Evolutionary conservation across 2,888 invertebrate genomes (phyloP), one percentile per base, ranked within the genome.

Genomic region (Arenicola marina): DNA sequence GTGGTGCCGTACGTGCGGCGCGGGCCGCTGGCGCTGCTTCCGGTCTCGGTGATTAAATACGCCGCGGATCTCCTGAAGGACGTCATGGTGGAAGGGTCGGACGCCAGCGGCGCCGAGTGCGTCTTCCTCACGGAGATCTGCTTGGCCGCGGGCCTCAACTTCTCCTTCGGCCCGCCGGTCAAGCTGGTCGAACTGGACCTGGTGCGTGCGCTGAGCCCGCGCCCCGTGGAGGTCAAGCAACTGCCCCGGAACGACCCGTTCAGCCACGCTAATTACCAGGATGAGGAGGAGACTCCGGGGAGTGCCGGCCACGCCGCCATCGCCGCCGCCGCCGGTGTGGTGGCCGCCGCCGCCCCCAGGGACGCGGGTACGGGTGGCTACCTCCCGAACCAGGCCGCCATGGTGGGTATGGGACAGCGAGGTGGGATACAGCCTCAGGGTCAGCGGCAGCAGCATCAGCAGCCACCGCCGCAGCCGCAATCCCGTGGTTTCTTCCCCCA

Each of bases 1-100:
- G 93, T 95, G 29, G 93, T 95, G 61, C 95, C 95, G 0, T 95
- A 93, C 78, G 93, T 95, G 1, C 89, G 92, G 46, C 63, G 79
- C 31, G 90, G 90, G 73, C 87, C 87, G 69, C 76, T 76, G 44
- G 93, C 93, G 83, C 93, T 91, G 85, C 94, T 96, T 63, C 95
- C 95, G 21, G 84, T 95, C 58, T 77, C 77, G 32, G 78, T 80
- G 31, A 77, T 80, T 59, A 71, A 74, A 55, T 77, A 79, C 72
- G 79, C 79, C 29, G 80, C 80, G 31, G 76, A 75, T 3, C 70
- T 80, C 24, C 59, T 78, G 43, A 74, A 67, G 4, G 72, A 73
- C 61, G 67, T 75, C 28, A 69, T 69, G 26, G 72, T 78, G 11
- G 69, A 70, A 31, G 77, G 78, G 15, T 64, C 73, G 2, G 59